Evolutionary conservation across 2,113 vertebrate species (phyloP).

Genomic region (Malurus elegans): DNA sequence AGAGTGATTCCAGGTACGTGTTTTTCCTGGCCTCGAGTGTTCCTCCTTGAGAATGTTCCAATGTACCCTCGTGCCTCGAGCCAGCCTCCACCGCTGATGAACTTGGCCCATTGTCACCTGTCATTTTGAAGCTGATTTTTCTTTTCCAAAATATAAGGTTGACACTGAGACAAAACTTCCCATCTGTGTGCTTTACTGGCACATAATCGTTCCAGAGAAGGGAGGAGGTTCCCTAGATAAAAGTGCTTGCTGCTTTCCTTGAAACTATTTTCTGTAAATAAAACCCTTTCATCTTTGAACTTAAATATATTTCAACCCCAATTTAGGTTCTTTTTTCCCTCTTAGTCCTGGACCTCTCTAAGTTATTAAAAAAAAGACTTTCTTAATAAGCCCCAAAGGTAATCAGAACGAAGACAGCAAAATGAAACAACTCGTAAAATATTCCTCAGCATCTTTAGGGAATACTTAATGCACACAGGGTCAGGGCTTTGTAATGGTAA

Average conservation of each 20-base stretch:
- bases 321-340: constrained; percentile 61
- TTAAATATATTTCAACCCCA: constrained; percentile 69
- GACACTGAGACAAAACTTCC: constrained; percentile 36
- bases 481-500: constrained; percentile 86
- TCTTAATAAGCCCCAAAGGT: constrained; percentile 83
- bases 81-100: not conserved
- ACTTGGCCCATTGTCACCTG: constrained; percentile 11
- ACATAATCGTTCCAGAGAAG: constrained; percentile 42
- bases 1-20: not conserved
- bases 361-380: constrained; percentile 48
- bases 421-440: constrained; percentile 81
- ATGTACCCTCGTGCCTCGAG: not conserved
- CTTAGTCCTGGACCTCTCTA: constrained; percentile 43
- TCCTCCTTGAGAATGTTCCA: not conserved
- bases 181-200: constrained; percentile 21
- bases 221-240: constrained; percentile 56
- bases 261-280: constrained; percentile 65
- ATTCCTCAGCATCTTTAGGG: constrained; percentile 73
- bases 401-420: constrained; percentile 76
- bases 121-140: constrained; percentile 35
- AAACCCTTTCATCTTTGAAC: constrained; percentile 77
- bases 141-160: not conserved
- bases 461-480: constrained; percentile 78
- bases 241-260: constrained; percentile 66
- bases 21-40: not conserved